A percentile compares a stretch with the other conserved stretches of the same genome.
Conservation (phyloP, 2,888 invertebrate genomes). For the Tetragonisca angustula region DNA sequence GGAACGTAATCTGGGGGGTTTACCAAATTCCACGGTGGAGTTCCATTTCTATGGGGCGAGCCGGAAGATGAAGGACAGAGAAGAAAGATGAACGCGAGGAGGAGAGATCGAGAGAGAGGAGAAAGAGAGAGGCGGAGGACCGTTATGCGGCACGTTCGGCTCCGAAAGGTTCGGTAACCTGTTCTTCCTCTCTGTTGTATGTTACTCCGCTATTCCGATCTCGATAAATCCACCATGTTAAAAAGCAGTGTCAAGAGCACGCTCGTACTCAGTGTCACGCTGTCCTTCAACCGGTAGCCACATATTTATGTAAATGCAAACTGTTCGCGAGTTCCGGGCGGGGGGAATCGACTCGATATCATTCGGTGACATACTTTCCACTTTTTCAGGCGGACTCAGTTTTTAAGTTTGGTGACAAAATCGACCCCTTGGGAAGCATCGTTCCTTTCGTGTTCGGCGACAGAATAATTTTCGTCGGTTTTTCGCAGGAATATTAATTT, state of each 20-base stretch:
- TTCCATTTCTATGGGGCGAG: slow-evolving; percentile 42
- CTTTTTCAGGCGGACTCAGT: no score
- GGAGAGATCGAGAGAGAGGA: not conserved
- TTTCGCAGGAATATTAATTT: no score
- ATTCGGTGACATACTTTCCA: no score
- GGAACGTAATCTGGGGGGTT: not conserved
- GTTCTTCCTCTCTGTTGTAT: slow-evolving; percentile 8
- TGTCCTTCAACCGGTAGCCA: slow-evolving; percentile 29
- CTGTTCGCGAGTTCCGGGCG: no score
- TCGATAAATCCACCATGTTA: slow-evolving; percentile 73
- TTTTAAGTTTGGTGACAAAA: no score
- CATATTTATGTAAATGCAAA: not conserved
- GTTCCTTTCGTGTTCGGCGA: no score
- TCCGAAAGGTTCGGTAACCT: slow-evolving; percentile 63
- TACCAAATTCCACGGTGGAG: not conserved
- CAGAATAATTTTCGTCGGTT: no score
- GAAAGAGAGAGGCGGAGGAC: slow-evolving; percentile 73
- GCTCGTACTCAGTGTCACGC: slow-evolving; percentile 76
- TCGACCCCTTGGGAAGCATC: no score
- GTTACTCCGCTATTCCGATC: slow-evolving; percentile 66
- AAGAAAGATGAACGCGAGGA: slow-evolving; percentile 23
- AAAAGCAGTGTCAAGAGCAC: slow-evolving; percentile 65
- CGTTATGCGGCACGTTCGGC: slow-evolving; percentile 77
- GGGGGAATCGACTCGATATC: no score
- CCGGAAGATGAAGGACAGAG: slow-evolving; percentile 27